A percentile compares a stretch with the other conserved stretches of the same genome.
These are phyloP conservation scores for Lutjanus erythropterus DNA, from an alignment of 2,113 vertebrate genomes.

Conservation along the genomic window DNA sequence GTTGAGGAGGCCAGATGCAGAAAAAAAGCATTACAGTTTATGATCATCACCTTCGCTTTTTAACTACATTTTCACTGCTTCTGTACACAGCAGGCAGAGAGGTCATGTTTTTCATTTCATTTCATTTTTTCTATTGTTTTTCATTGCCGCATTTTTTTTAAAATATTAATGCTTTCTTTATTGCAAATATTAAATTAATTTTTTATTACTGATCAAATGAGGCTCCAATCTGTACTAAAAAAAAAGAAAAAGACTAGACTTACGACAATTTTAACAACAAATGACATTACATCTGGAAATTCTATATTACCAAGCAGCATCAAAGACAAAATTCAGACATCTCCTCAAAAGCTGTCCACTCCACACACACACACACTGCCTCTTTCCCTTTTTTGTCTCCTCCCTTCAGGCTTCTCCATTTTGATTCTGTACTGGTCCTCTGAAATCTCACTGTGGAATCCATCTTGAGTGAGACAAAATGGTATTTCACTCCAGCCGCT, in stretches of 20 bases:
- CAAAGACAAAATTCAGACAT: slow-evolving; percentile 51
- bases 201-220: not conserved
- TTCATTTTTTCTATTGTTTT: not conserved
- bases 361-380: slow-evolving; percentile 49
- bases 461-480: slow-evolving; percentile 84
- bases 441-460: slow-evolving; percentile 83
- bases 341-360: slow-evolving; percentile 62
- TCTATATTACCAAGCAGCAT: slow-evolving; percentile 3
- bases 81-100: not conserved
- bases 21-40: slow-evolving; percentile 18
- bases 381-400: slow-evolving; percentile 62
- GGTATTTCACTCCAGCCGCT: slow-evolving; percentile 80
- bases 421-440: slow-evolving; percentile 81
- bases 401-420: slow-evolving; percentile 81
- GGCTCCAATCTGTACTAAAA: not conserved
- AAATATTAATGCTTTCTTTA: not conserved
- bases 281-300: not conserved
- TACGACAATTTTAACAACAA: not conserved
- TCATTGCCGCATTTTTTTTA: not conserved
- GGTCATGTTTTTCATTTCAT: not conserved
- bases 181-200: slow-evolving; percentile 1
- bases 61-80: slow-evolving; percentile 10
- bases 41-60: slow-evolving; percentile 20
- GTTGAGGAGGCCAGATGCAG: slow-evolving; percentile 50
- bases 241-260: not conserved